These are phyloP conservation scores for Pheucticus melanocephalus DNA, from an alignment of 2,113 vertebrate species.

Conservation along the genomic window DNA sequence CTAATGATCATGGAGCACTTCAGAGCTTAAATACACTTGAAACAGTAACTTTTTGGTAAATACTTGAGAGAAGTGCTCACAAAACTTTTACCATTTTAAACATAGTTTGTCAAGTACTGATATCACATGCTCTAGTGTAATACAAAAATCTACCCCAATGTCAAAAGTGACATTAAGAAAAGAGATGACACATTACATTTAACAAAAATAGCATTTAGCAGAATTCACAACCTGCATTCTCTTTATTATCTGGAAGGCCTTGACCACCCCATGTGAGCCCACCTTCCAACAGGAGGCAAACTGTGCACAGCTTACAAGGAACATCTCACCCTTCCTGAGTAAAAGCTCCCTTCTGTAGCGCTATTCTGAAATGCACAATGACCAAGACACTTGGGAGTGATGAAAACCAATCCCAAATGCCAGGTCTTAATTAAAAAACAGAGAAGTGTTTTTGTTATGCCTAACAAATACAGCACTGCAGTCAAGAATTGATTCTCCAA, in stretches of 20 bases:
- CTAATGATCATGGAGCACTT: neutral
- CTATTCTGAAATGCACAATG: neutral
- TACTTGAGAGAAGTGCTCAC: neutral
- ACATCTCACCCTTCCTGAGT: neutral
- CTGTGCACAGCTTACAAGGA: neutral
- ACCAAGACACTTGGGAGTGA: neutral
- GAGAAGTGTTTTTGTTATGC: neutral
- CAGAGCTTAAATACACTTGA: neutral
- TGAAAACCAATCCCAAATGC: neutral
- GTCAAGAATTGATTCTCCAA: neutral
- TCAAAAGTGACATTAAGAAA: neutral
- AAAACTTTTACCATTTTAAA: neutral
- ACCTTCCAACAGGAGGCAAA: neutral
- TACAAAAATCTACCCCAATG: rapidly evolving
- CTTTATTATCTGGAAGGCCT: neutral
- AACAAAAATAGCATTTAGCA: neutral
- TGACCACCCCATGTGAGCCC: neutral
- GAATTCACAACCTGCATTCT: neutral
- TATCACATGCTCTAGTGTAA: neutral
- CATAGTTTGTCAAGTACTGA: neutral
- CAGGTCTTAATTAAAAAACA: neutral
- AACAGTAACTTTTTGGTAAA: neutral
- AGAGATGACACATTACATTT: neutral
- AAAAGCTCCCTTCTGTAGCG: neutral
- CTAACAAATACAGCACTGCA: neutral